phyloP scores from a whole-genome alignment of 2,888 invertebrate species.

The Rambutsinella grinnellia region DNA sequence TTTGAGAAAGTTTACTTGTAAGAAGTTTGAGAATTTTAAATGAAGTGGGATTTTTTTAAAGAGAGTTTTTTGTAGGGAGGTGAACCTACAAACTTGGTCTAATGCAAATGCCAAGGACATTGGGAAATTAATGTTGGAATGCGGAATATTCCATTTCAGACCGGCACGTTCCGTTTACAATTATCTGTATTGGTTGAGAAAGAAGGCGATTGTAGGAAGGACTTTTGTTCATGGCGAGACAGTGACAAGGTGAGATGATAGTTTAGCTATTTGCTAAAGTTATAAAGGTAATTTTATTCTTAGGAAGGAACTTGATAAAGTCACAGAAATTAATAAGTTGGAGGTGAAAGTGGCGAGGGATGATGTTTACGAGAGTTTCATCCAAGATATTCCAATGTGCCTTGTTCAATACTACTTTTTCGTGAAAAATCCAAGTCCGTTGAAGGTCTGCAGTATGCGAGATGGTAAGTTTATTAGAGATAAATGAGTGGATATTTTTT shows the following conservation, averaged over 20 bases:
- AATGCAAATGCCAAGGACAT: no score
- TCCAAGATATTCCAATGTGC: slow-evolving; percentile 17
- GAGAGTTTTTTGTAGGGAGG: no score
- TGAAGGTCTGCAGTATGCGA: not conserved
- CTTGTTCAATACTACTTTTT: slow-evolving; percentile 21
- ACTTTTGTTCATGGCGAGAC: slow-evolving; percentile 14
- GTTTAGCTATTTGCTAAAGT: not conserved
- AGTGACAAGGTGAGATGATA: slow-evolving; percentile 9
- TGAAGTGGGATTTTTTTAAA: no score
- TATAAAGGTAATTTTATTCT: not conserved
- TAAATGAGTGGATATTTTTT: no score
- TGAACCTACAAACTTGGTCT: no score
- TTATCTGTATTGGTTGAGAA: no score
- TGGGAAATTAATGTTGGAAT: no score
- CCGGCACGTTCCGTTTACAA: no score
- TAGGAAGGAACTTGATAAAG: slow-evolving; percentile 3
- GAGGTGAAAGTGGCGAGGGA: slow-evolving; percentile 19
- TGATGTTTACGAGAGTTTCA: slow-evolving; percentile 21
- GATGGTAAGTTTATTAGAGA: no score
- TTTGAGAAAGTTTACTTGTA: no score
- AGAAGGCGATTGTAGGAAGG: not conserved
- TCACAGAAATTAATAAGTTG: not conserved
- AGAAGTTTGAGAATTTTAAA: no score
- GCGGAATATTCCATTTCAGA: no score
- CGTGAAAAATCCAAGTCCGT: not conserved